Percentiles rank a stretch among this genome's conserved stretches.
phyloP scores from a whole-genome alignment of 2,888 invertebrate genomes.

The Eilema caniola region DNA sequence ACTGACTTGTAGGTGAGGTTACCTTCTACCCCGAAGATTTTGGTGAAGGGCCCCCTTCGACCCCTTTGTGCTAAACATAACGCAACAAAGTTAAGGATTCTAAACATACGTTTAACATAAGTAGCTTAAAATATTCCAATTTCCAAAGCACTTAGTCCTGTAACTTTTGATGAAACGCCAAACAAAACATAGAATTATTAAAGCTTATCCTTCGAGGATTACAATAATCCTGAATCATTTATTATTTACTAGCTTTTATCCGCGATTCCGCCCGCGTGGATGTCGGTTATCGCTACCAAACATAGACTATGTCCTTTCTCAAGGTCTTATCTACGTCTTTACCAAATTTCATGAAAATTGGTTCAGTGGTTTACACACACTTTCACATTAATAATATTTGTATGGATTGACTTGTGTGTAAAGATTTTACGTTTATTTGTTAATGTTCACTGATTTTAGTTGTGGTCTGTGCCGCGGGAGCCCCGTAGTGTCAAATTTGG shows the following conservation, averaged over 20 bases:
- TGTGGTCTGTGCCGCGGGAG: neutral
- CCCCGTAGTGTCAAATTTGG: too few relatives aligned
- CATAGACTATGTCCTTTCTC: too few relatives aligned
- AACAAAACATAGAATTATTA: slow-evolving; percentile 4
- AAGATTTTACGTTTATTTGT: neutral
- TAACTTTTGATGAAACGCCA: slow-evolving; percentile 7
- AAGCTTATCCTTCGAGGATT: slow-evolving; percentile 7
- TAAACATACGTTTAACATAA: neutral
- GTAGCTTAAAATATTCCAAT: slow-evolving; percentile 2
- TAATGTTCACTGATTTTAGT: slow-evolving; percentile 2
- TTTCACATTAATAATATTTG: too few relatives aligned
- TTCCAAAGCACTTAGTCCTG: slow-evolving; percentile 3
- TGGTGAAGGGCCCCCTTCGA: too few relatives aligned
- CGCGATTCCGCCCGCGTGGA: too few relatives aligned
- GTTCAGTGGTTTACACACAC: too few relatives aligned
- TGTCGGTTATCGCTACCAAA: too few relatives aligned
- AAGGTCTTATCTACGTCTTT: too few relatives aligned
- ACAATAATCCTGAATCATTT: neutral
- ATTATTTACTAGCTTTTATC: too few relatives aligned
- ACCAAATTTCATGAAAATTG: too few relatives aligned
- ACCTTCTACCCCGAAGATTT: too few relatives aligned
- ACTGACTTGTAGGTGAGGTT: too few relatives aligned
- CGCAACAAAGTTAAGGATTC: neutral
- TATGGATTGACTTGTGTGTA: neutral
- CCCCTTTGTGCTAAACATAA: neutral